phyloP scores from a whole-genome alignment of 2,113 vertebrate species.

The Dasyurus viverrinus region DNA sequence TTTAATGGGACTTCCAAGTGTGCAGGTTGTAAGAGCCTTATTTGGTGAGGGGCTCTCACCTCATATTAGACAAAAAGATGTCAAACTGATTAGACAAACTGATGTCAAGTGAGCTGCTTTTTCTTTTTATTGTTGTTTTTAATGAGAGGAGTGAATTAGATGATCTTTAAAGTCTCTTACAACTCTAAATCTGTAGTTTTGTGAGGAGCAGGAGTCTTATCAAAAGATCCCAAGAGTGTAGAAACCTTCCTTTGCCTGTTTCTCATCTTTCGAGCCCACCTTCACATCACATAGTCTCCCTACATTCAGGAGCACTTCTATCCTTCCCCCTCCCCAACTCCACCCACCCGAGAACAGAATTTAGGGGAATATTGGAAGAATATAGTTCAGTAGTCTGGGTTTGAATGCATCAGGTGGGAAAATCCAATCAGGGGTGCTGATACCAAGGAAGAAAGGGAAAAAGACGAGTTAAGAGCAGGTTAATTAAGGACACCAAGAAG shows the following conservation, averaged over 20 bases:
- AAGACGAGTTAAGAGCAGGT: accelerated
- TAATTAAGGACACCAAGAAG: not conserved
- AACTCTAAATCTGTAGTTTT: not conserved
- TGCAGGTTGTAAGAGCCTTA: not conserved
- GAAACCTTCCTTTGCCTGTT: not conserved
- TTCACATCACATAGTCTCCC: not conserved
- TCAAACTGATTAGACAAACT: too few species aligned
- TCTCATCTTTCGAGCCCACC: not conserved
- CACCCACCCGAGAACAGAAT: not conserved
- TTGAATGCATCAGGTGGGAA: not conserved
- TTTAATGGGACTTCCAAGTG: not conserved
- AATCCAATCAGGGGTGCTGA: not conserved
- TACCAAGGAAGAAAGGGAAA: not conserved
- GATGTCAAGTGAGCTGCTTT: not conserved
- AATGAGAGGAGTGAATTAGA: not conserved
- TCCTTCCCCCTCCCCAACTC: not conserved
- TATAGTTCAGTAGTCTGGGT: not conserved
- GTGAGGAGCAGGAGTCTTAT: not conserved
- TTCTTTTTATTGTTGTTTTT: not conserved
- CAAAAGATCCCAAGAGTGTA: not conserved
- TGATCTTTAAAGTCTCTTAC: not conserved
- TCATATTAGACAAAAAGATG: not conserved
- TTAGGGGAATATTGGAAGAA: accelerated
- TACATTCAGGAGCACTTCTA: not conserved
- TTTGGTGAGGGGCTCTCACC: not conserved